Evolutionary conservation across 1,140 invertebrate genomes (phyloP).

Genomic region (Heliothis subflexa): DNA sequence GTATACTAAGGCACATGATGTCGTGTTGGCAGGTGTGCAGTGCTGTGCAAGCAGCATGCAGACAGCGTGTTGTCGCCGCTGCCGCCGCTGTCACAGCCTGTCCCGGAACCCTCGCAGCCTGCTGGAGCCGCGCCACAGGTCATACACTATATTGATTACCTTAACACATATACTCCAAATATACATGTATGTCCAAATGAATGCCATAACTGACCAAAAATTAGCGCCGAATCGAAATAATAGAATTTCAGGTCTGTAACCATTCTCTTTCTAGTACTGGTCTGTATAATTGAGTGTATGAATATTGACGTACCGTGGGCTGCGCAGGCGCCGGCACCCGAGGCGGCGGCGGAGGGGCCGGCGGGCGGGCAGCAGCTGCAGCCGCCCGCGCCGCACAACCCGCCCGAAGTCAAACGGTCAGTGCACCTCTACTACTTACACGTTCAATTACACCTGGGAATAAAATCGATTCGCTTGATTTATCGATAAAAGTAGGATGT

Average conservation of each 20-base stretch:
- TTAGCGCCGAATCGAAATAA: too few relatives aligned
- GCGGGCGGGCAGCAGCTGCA: slow-evolving; percentile 54
- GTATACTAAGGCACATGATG: not conserved
- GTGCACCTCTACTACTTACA: not conserved
- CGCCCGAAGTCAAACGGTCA: slow-evolving; percentile 79
- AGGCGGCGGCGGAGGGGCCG: not conserved
- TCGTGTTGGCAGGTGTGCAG: slow-evolving; percentile 65
- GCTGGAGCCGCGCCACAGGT: not conserved
- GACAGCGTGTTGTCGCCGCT: slow-evolving; percentile 65
- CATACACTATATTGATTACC: too few relatives aligned
- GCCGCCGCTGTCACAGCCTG: slow-evolving; percentile 55
- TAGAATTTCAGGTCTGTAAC: too few relatives aligned
- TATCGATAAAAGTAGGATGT: not conserved
- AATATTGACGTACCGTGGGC: too few relatives aligned
- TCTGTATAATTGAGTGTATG: too few relatives aligned
- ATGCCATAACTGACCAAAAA: too few relatives aligned
- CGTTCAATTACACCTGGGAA: not conserved
- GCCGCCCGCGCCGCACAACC: slow-evolving; percentile 52
- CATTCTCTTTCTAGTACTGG: too few relatives aligned
- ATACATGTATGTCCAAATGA: too few relatives aligned
- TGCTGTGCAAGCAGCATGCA: slow-evolving; percentile 75
- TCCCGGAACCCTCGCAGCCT: slow-evolving; percentile 22
- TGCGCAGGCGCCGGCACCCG: not conserved
- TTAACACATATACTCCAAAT: too few relatives aligned
- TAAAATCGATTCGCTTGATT: not conserved